These are phyloP conservation scores for Sarotherodon lohbergeri DNA, from an alignment of 2,113 vertebrate species.

Conservation along the genomic window DNA sequence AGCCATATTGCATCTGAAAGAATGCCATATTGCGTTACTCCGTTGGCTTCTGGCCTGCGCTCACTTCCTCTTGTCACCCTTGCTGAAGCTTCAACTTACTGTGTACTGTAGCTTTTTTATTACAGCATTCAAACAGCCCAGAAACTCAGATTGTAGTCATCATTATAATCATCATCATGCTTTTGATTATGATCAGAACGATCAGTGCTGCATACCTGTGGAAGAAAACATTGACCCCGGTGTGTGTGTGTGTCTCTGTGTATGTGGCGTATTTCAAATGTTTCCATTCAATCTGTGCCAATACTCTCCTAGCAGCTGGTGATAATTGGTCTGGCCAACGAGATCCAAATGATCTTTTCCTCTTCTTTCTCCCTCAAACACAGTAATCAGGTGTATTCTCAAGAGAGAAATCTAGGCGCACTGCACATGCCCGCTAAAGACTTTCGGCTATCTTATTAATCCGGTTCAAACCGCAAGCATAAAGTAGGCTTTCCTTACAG, in stretches of 20 bases:
- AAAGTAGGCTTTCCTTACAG: neutral
- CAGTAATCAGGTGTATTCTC: constrained; percentile 1
- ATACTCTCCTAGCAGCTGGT: neutral
- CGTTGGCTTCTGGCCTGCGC: constrained; percentile 12
- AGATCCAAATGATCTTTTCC: neutral
- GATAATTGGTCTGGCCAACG: neutral
- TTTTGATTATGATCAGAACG: neutral
- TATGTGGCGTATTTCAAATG: neutral
- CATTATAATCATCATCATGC: neutral
- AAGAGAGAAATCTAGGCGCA: neutral
- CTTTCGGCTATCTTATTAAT: constrained; percentile 5
- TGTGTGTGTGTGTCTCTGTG: neutral
- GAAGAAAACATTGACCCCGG: neutral
- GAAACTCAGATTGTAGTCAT: neutral
- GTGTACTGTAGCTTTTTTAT: constrained; percentile 14
- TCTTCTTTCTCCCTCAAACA: neutral
- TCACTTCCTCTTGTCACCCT: constrained; percentile 53
- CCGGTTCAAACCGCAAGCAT: neutral
- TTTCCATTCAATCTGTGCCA: neutral
- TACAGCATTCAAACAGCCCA: neutral
- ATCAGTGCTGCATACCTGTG: neutral
- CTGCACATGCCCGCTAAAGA: neutral
- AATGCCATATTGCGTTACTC: constrained; percentile 34
- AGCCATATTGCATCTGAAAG: constrained; percentile 25
- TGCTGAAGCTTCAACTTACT: constrained; percentile 11